phyloP scores from a whole-genome alignment of 2,888 invertebrate species.

The Syrphus vitripennis region DNA sequence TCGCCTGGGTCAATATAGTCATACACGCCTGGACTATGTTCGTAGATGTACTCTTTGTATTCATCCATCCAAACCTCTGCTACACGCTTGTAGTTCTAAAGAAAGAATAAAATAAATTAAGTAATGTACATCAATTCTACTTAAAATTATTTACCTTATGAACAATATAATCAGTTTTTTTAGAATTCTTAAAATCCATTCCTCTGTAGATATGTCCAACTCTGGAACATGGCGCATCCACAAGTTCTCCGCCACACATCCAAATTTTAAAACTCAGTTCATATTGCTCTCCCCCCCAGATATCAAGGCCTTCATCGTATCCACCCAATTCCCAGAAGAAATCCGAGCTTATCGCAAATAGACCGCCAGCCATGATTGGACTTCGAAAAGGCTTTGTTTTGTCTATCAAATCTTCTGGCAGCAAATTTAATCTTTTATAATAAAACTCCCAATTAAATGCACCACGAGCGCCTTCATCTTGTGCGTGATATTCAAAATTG shows the following conservation, averaged over 20 bases:
- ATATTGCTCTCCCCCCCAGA: constrained; percentile 99
- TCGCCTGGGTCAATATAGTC: constrained; percentile 90
- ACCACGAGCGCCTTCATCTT: constrained; percentile 96
- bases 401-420: constrained; percentile 78
- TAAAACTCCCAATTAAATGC: constrained; percentile 99
- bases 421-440: constrained; percentile 94
- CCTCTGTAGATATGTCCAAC: constrained; percentile 96
- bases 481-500: constrained; percentile 95
- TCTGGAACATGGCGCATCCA: constrained; percentile 96
- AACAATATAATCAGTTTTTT: constrained; percentile 95
- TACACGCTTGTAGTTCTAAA: constrained; percentile 93
- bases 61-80: constrained; percentile 99
- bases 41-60: constrained; percentile 93
- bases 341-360: constrained; percentile 95
- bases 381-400: constrained; percentile 83
- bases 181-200: constrained; percentile 93
- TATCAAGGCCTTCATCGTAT: constrained; percentile 95
- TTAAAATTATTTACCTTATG: constrained; percentile 73
- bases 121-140: neutral
- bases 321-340: constrained; percentile 99
- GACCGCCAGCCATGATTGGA: constrained; percentile 98
- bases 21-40: constrained; percentile 88
- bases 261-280: constrained; percentile 98
- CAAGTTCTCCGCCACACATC: constrained; percentile 97
- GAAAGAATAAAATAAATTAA: constrained; percentile 10